A percentile compares a stretch with the other conserved stretches of the same genome.
These are phyloP conservation scores for Drosophila pruinosa DNA, from an alignment of 1,140 invertebrate species.

Conservation along the genomic window DNA sequence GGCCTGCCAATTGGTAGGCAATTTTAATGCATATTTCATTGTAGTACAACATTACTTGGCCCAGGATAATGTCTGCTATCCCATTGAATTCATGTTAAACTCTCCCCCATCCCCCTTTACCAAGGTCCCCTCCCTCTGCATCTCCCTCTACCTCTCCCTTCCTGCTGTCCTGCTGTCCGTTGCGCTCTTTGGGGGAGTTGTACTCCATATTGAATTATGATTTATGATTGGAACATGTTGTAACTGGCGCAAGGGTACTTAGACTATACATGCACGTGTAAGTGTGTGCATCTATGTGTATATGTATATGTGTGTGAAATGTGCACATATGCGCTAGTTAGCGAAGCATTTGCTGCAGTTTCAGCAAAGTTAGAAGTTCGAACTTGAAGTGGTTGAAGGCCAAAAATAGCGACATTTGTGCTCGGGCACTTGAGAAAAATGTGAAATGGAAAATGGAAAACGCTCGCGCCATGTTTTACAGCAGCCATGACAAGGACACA, in stretches of 20 bases:
- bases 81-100: conserved; percentile 61
- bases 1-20: conserved; percentile 59
- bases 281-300: background rate
- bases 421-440: conserved; percentile 44
- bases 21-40: conserved; percentile 79
- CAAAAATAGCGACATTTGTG: conserved; percentile 79
- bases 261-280: conserved; percentile 14
- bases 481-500: conserved; percentile 42
- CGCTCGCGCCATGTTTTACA: conserved; percentile 59
- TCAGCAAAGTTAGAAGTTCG: conserved; percentile 24
- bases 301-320: conserved; percentile 44
- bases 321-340: conserved; percentile 80
- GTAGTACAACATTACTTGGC: conserved; percentile 35
- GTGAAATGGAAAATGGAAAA: conserved; percentile 22
- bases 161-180: no score
- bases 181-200: conserved; percentile 31
- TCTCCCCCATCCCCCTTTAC: background rate
- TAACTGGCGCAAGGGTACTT: conserved; percentile 70
- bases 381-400: conserved; percentile 62
- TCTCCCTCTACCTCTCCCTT: background rate
- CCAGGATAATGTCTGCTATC: conserved; percentile 24
- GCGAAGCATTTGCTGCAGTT: conserved; percentile 59
- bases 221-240: conserved; percentile 76
- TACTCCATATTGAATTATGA: conserved; percentile 80
- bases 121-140: background rate